phyloP scores from a whole-genome alignment of 1,140 invertebrate species.

The Metaphire vulgaris region DNA sequence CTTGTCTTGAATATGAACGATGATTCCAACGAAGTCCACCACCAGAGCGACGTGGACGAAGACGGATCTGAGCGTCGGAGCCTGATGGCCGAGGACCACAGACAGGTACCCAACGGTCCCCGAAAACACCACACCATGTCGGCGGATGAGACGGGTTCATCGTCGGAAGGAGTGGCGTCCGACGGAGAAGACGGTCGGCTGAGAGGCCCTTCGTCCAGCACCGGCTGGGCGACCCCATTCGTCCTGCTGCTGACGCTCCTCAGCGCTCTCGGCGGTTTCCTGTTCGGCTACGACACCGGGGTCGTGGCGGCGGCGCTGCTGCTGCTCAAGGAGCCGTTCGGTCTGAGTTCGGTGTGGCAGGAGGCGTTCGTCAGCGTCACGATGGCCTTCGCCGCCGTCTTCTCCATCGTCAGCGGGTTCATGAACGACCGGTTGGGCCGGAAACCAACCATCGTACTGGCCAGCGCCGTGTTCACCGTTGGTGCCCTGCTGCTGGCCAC shows the following conservation, averaged over 20 bases:
- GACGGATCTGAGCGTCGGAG: no score
- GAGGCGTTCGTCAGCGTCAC: constrained; percentile 56
- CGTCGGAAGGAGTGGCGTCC: no score
- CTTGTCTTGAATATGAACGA: no score
- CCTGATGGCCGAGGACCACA: no score
- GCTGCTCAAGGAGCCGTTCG: constrained; percentile 48
- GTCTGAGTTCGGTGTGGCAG: constrained; percentile 55
- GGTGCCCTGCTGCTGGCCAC: constrained; percentile 58
- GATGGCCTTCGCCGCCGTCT: constrained; percentile 54
- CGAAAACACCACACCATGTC: no score
- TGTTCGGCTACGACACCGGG: constrained; percentile 65
- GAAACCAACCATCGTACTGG: constrained; percentile 56
- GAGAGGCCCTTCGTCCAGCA: no score
- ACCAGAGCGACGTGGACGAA: no score
- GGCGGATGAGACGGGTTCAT: no score
- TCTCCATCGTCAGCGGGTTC: constrained; percentile 56
- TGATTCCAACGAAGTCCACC: no score
- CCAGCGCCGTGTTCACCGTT: constrained; percentile 57
- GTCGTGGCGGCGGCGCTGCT: constrained; percentile 64
- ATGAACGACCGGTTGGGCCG: constrained; percentile 56
- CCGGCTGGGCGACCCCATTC: no score
- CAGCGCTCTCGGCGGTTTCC: constrained; percentile 58
- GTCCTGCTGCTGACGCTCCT: constrained; percentile 48
- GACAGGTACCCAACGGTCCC: no score
- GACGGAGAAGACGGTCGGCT: no score